Percentiles rank a stretch among this genome's conserved stretches.
These are phyloP conservation scores for Leucoraja erinaceus DNA, from an alignment of 2,113 vertebrate species.

Conservation along the genomic window DNA sequence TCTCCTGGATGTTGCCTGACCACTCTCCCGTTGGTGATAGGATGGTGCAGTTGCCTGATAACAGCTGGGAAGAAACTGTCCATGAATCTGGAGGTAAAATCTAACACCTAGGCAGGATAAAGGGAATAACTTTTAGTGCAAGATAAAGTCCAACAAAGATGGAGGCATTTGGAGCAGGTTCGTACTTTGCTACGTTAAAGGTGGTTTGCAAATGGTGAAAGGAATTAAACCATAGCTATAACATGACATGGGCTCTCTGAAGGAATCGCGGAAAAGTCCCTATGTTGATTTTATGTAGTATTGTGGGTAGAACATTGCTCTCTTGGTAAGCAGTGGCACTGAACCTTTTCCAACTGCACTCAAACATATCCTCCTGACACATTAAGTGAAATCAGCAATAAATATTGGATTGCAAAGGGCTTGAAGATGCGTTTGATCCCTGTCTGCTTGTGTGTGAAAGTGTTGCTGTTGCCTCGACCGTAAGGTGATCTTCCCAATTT, in stretches of 20 bases:
- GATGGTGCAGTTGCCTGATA: too few species aligned
- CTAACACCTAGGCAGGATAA: too few species aligned
- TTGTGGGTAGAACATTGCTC: not conserved
- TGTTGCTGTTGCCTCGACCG: constrained; percentile 15
- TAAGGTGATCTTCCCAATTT: constrained; percentile 33
- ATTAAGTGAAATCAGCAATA: not conserved
- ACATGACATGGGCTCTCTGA: too few species aligned
- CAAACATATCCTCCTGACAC: not conserved
- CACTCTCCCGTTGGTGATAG: too few species aligned
- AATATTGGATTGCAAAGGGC: constrained; percentile 27
- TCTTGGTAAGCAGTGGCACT: not conserved
- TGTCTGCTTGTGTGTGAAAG: constrained; percentile 20
- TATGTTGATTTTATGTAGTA: not conserved
- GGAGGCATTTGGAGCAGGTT: too few species aligned
- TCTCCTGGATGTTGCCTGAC: too few species aligned
- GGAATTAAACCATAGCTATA: too few species aligned
- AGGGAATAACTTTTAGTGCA: too few species aligned
- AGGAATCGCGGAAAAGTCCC: not conserved
- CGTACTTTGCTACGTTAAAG: not conserved
- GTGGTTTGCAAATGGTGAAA: too few species aligned
- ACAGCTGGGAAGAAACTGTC: too few species aligned
- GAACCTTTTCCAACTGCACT: not conserved
- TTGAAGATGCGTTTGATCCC: constrained; percentile 30
- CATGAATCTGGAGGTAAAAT: too few species aligned
- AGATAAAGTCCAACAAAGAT: too few species aligned